Conservation (phyloP, 2,888 invertebrate species). For the Xestia rhomboidea region DNA sequence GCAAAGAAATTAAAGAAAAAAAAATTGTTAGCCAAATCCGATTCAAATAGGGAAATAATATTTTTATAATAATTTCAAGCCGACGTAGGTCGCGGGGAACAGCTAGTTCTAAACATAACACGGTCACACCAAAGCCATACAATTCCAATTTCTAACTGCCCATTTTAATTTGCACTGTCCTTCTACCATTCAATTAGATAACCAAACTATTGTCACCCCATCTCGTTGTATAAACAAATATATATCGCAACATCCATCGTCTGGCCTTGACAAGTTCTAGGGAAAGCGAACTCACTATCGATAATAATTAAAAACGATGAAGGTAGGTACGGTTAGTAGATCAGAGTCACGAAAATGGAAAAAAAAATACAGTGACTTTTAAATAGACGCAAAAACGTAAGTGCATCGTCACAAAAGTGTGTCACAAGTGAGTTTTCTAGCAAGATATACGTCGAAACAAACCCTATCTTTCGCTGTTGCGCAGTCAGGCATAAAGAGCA, state of each 20-base stretch:
- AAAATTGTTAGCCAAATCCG: too few species aligned
- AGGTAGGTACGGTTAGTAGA: neutral
- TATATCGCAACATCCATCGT: conserved; percentile 35
- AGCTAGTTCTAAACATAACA: neutral
- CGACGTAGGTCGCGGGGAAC: too few species aligned
- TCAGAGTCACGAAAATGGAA: too few species aligned
- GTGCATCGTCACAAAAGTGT: neutral
- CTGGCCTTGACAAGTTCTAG: conserved; percentile 48
- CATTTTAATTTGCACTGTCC: conserved; percentile 34
- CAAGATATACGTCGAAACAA: too few species aligned
- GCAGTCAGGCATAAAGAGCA: neutral
- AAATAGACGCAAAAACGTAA: too few species aligned
- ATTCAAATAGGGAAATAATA: too few species aligned
- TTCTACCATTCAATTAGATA: conserved; percentile 42
- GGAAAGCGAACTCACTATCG: conserved; percentile 45
- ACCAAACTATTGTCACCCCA: conserved; percentile 40
- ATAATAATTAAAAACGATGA: conserved; percentile 10
- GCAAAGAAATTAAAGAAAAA: too few species aligned
- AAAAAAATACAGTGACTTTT: too few species aligned
- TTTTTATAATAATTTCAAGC: too few species aligned
- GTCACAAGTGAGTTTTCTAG: neutral
- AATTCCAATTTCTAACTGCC: conserved; percentile 21
- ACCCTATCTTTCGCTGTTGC: neutral
- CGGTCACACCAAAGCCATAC: conserved; percentile 8
- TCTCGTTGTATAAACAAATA: conserved; percentile 41